Base-by-base conservation (phyloP, 1,140 invertebrate genomes). In the Laodelphax striatellus region DNA sequence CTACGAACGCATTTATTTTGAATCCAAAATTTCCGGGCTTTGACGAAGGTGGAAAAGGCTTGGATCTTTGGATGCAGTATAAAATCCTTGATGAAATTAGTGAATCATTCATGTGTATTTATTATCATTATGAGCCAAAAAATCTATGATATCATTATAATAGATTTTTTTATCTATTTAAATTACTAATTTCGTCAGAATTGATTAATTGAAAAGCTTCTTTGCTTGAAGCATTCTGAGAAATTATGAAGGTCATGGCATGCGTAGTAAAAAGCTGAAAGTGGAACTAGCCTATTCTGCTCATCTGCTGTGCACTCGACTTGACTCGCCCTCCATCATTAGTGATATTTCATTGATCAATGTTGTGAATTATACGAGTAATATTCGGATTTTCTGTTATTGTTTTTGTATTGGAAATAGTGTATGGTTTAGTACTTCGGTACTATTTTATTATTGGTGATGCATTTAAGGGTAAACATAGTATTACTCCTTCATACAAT, bases 381-480 rank as follows among this genome's bases (percentile, higher is more conserved):
- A n/a, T 16, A 50, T 50, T 50, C 21, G 16, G 46, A 17, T 50
- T 50, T 50, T 50, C 46, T 50, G 46, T 50, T 50, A 50, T 50
- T 50, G 46, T 50, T 50, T 50, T 50, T 50, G 46, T 50, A 50
- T 50, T 50, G 16, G 21, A 19, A 50, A 50, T 50, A 50, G 46
- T 50, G 46, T 50, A 50, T 50, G 21, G 21, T 50, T 50, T 50
- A 50, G 46, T 50, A 50, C 46, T 50, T 50, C 46, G 46, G 46
- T 50, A 50, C 46, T 50, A 50, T 19, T 50, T 50, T 50, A 50
- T 50, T 50, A 50, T 50, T 50, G 46, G 46, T 50, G 46, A 50
- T 50, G 46, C 21, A 50, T 50, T 50, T 50, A 50, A 13, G 46
- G 16, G 16, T 50, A 17, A 19, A 19, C 16, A 50, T 50, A 50